These are phyloP conservation scores for Jordanella pulchra DNA, from an alignment of 2,797 vertebrate genomes.

Conservation along the genomic window DNA sequence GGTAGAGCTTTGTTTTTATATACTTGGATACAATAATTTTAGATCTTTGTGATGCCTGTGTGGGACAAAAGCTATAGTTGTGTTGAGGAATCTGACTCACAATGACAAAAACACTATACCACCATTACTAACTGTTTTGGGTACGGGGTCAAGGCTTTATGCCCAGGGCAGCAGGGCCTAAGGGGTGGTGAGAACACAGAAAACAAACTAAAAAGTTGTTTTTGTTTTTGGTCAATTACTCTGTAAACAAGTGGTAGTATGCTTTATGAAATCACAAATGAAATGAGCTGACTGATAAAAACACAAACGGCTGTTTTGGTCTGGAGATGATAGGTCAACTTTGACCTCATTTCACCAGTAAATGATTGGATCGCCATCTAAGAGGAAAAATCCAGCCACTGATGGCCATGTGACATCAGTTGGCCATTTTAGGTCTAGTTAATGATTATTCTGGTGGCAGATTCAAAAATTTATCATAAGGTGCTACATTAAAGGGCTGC, in stretches of 20 bases:
- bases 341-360: too few species aligned
- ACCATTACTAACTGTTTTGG: neutral
- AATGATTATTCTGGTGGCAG: too few species aligned
- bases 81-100: conserved; percentile 23
- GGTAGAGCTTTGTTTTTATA: conserved; percentile 26
- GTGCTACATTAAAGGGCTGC: too few species aligned
- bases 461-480: too few species aligned
- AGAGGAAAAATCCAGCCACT: too few species aligned
- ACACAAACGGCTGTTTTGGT: neutral
- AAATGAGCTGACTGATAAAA: neutral
- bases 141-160: neutral
- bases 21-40: conserved; percentile 14
- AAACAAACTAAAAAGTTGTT: neutral
- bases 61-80: conserved; percentile 22
- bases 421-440: too few species aligned
- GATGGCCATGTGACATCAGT: too few species aligned
- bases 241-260: neutral
- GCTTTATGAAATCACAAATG: neutral
- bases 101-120: neutral
- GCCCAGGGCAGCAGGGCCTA: neutral
- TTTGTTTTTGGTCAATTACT: neutral
- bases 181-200: neutral
- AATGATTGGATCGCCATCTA: too few species aligned
- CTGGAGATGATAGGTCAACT: too few species aligned
- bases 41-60: conserved; percentile 33